These are phyloP conservation scores for Eubucco bourcierii DNA, from an alignment of 2,113 vertebrate genomes.

Conservation along the genomic window DNA sequence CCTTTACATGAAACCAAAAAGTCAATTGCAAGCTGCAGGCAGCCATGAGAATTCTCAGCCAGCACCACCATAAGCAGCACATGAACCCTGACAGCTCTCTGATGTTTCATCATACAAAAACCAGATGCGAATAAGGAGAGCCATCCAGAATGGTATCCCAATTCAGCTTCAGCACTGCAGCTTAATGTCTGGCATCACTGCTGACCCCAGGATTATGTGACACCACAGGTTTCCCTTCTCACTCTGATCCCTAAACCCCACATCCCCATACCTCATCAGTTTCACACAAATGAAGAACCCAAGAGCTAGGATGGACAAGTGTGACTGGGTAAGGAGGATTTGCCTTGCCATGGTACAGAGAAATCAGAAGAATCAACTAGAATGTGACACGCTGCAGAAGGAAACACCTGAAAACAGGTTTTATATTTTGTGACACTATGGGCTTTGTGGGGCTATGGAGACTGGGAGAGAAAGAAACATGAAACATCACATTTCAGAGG, in stretches of 20 bases:
- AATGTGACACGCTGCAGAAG: not conserved
- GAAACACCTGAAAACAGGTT: not conserved
- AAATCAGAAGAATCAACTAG: not conserved
- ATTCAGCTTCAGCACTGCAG: not conserved
- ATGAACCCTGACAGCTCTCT: accelerated
- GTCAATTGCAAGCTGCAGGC: not conserved
- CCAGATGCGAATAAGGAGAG: not conserved
- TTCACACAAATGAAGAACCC: not conserved
- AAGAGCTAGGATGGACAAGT: not conserved
- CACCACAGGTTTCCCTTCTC: not conserved
- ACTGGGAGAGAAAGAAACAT: not conserved
- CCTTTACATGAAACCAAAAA: not conserved
- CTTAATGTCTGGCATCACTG: not conserved
- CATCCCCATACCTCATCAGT: accelerated
- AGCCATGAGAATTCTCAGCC: not conserved
- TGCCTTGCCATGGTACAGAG: not conserved
- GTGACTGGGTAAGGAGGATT: not conserved
- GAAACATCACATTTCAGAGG: not conserved
- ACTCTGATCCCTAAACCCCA: not conserved
- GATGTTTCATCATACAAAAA: not conserved
- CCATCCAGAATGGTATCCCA: not conserved
- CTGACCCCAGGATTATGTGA: not conserved
- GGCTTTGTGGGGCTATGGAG: not conserved
- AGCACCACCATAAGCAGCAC: not conserved
- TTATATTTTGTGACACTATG: not conserved